Conservation (phyloP, 2,888 invertebrate species). For the Dynastes grantii region DNA sequence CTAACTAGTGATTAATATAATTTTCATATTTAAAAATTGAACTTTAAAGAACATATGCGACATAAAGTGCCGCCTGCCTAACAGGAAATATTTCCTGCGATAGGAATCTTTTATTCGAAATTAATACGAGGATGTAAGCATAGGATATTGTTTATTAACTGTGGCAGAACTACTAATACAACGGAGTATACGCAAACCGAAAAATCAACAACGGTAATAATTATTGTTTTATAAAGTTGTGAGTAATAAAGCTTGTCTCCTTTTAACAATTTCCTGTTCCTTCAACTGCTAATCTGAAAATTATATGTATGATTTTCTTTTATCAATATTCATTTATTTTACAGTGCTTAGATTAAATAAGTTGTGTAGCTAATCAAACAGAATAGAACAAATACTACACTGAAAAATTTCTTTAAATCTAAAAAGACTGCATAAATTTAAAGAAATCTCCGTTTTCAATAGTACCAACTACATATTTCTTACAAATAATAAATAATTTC, state of each 20-base stretch:
- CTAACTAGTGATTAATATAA: neutral
- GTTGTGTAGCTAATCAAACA: too few relatives aligned
- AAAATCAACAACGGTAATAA: too few relatives aligned
- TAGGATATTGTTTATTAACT: conserved; percentile 35
- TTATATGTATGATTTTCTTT: neutral
- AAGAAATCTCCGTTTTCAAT: too few relatives aligned
- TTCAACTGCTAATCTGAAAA: neutral
- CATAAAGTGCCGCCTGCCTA: neutral
- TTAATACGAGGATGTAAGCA: conserved; percentile 26
- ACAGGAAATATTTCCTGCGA: conserved; percentile 26
- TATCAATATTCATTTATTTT: too few relatives aligned
- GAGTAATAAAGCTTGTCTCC: too few relatives aligned
- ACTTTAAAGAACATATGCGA: conserved; percentile 9
- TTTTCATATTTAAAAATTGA: neutral
- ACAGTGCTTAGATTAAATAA: too few relatives aligned
- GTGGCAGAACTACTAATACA: neutral
- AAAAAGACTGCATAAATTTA: too few relatives aligned
- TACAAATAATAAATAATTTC: too few relatives aligned
- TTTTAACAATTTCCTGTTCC: conserved; percentile 16
- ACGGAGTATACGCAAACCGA: neutral
- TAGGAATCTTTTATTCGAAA: conserved; percentile 31
- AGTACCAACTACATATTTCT: too few relatives aligned
- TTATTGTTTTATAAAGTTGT: too few relatives aligned
- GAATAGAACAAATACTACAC: too few relatives aligned
- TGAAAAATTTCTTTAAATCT: too few relatives aligned